Evolutionary conservation across 2,797 vertebrate species (phyloP), one percentile per base, ranked within the genome.

Genomic region (Valencia hispanica): DNA sequence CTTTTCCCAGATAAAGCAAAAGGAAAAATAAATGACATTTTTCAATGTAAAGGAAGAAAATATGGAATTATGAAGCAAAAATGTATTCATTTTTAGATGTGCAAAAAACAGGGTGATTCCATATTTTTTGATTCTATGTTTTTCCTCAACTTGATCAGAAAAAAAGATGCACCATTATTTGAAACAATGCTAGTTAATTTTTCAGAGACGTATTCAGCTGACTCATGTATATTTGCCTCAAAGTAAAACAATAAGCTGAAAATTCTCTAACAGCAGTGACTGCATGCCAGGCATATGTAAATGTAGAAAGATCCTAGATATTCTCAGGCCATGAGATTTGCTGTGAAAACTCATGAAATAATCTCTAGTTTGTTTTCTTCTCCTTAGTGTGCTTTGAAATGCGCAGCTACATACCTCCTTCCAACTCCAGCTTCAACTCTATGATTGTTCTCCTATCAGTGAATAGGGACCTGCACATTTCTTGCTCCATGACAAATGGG

Each of bases 341-440:
- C 6, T 10, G 61, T 65, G 11, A 65, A 25, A 53, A 4, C 20
- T 22, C 25, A 10, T 53, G 7, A 25, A 25, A 22, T 65, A 39
- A 65, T 10, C 61, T 22, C 5, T 20, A 22, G 20, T 25, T n/a
- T 65, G 34, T 39, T 39, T 65, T 72, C n/a, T 34, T 18, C 20
- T 17, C 25, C 0, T 51, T 6, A 93, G 92, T 79, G 34, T 78
- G 1, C 0, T 90, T 93, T 5, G 66, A 66, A 11, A 32, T 92
- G 81, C 45, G 39, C 0, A n/a, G 0, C 12, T 91, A 88, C 81
- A 0, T 2, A 8, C 2, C 1, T 3, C 0, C 0, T 7, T 2
- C 4, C 4, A 0, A 0, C 59, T 1, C 1, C 0, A 0, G 0
- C 0, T 11, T 0, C 0, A 1, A 12, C 0, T 2, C 4, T 7